Evolutionary conservation across 1,140 invertebrate genomes (phyloP).

Genomic region (Drosophila chauvacae): DNA sequence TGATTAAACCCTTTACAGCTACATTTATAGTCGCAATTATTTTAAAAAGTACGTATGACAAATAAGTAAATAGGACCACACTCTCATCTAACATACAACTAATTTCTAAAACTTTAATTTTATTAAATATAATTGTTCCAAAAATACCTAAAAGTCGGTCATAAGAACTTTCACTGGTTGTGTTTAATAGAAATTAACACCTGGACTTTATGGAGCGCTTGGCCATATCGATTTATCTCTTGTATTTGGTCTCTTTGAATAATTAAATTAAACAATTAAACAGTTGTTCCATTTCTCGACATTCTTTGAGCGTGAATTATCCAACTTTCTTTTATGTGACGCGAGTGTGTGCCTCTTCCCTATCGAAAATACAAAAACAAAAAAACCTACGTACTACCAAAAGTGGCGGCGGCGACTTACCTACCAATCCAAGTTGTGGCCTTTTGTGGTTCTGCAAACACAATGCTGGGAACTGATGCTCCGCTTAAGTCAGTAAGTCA

Average conservation of each 20-base stretch:
- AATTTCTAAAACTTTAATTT: background rate
- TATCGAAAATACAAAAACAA: background rate
- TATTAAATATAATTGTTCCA: background rate
- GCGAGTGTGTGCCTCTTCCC: background rate
- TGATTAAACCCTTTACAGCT: background rate
- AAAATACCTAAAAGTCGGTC: background rate
- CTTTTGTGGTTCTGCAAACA: background rate
- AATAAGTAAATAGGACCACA: background rate
- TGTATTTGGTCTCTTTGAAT: conserved; percentile 7
- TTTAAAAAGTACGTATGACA: too few species aligned
- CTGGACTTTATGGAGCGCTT: background rate
- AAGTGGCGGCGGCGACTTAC: conserved; percentile 32
- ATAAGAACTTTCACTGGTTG: conserved; percentile 10
- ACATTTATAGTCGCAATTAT: too few species aligned
- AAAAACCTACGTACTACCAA: conserved; percentile 9
- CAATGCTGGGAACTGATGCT: conserved; percentile 16
- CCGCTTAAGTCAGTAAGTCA: background rate
- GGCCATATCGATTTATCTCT: conserved; percentile 3
- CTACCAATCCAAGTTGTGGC: conserved; percentile 37
- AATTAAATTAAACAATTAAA: conserved; percentile 13
- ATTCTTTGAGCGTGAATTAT: conserved; percentile 5
- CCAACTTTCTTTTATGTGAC: conserved; percentile 36
- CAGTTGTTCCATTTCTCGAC: conserved; percentile 4
- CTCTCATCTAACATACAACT: too few species aligned
- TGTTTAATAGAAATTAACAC: conserved; percentile 3